Base-by-base conservation (phyloP, 2,797 vertebrate genomes). In the Buceros bicornis region DNA sequence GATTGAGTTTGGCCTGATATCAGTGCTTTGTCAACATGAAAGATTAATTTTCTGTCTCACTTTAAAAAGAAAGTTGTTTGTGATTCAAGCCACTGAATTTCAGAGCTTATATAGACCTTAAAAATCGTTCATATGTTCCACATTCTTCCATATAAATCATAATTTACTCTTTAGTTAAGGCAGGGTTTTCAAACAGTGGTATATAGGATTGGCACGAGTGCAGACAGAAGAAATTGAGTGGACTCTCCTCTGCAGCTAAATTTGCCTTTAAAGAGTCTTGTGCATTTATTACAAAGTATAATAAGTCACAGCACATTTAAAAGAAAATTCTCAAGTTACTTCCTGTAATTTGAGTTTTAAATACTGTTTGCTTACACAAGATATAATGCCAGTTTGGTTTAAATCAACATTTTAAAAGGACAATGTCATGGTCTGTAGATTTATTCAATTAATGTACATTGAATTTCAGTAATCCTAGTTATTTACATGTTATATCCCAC, bases 91-190 rank as follows among this genome's bases (percentile, higher is more conserved):
- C 25, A 77, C 28, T 74, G 57, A 70, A 78, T 78, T 83, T 78
- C 65, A 80, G 58, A 80, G 33, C 31, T 89, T 66, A 31, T 65
- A 16, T 12, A 62, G 33, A 94, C 31, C 33, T 92, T 77, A 64
- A 82, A 69, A 83, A 45, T 40, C 70, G 15, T 83, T 91, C 28
- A 28, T 60, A n/a, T 70, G 5, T 83, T 86, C 43, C 25, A 83
- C 60, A 70, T 73, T 42, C 24, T 90, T 87, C 48, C 48, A 54
- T 12, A 42, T 78, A 82, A 86, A 90, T 88, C 80, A 83, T 60
- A 83, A 78, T 94, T 95, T 92, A 7, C 12, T 73, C 11, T 56
- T 86, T 80, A 77, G 67, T 60, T 91, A 70, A 77, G 51, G 33
- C 24, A 80, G 50, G 76, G 18, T 82, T 91, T 94, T 91, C 56